phyloP scores from a whole-genome alignment of 2,797 vertebrate species.

The Miichthys miiuy region DNA sequence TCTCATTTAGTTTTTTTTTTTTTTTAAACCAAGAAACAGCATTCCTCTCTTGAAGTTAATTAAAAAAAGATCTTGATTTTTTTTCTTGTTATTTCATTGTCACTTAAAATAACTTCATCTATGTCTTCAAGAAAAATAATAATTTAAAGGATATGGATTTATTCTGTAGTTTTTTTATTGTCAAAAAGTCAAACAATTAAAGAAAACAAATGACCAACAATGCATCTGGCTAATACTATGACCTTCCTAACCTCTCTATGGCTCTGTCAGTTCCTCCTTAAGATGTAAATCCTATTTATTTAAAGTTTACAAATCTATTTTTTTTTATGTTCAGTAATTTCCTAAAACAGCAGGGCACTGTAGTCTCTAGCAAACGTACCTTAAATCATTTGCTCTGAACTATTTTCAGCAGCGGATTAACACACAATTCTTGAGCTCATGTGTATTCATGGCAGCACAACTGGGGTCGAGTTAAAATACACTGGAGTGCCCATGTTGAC shows the following conservation, averaged over 20 bases:
- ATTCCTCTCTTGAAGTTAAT: too few species aligned
- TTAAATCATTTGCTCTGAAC: background rate
- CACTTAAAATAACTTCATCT: background rate
- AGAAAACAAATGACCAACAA: background rate
- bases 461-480: background rate
- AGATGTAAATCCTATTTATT: background rate
- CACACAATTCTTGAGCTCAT: background rate
- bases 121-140: too few species aligned
- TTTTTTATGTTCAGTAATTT: background rate
- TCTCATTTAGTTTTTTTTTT: background rate
- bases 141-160: too few species aligned
- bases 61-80: too few species aligned
- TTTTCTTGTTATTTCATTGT: background rate
- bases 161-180: background rate
- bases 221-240: background rate
- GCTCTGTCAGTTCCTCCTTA: background rate
- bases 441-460: background rate
- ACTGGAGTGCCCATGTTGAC: background rate
- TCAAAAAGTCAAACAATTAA: background rate
- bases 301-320: background rate
- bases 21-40: background rate
- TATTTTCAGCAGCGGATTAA: background rate
- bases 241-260: background rate
- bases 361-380: background rate
- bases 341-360: background rate